Evolutionary conservation across 2,113 vertebrate species (phyloP), one percentile per base, ranked within the genome.

Genomic region (Chloropsis hardwickii): DNA sequence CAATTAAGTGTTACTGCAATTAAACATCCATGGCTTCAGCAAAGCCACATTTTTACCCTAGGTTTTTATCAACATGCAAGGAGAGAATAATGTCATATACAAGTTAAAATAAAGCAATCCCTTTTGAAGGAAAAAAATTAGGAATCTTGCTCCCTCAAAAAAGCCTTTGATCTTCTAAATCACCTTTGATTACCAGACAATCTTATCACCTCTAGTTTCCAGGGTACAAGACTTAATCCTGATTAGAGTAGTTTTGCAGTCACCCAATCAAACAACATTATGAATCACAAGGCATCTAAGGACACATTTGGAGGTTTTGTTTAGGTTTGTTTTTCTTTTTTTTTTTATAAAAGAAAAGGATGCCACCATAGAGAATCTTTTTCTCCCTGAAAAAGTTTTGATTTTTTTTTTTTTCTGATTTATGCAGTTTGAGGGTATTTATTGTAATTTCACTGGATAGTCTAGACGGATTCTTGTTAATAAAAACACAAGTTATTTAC

Each of bases 111-210:
- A 76, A 87, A 95, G 83, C 50, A 92, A 70, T 4, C 9, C 7
- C 20, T 69, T 88, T 64, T 33, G 40, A 58, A 86, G 60, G 39
- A 70, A 92, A 73, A 86, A 88, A 91, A 85, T 51, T 67, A 82
- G 37, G 29, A 53, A 65, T 54, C 31, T 76, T 76, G 72, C 16
- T 94, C 57, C n/a, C 56, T 65, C 67, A 89, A 56, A 85, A 87
- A 86, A 95, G 64, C 58, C 69, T 89, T 94, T 96, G 90, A 92
- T 96, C 95, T 93, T 86, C 89, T 82, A 88, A 95, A 95, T 89
- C 93, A 95, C 69, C 53, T 84, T 82, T 83, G 82, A 88, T 86
- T 69, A 96, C 83, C 81, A 33, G 21, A 17, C 94, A 96, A 95
- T 96, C 85, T 74, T 86, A 92, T 88, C 85, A 82, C 74, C 47